Conservation (phyloP, 2,888 invertebrate genomes). For the Alloplasta piceator region DNA sequence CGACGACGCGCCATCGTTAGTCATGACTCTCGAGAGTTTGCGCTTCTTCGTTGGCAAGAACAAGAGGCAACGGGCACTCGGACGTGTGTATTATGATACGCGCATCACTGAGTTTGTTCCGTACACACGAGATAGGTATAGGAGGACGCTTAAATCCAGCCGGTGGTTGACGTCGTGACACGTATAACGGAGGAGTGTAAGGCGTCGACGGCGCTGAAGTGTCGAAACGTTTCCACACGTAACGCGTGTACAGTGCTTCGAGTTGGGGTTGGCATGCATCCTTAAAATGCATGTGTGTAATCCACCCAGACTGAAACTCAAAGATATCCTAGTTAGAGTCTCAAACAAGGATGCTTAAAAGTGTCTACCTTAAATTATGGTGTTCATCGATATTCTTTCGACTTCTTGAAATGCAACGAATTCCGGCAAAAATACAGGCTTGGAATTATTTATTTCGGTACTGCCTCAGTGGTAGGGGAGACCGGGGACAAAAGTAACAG, state of each 20-base stretch:
- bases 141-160: conserved; percentile 73
- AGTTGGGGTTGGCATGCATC: not conserved
- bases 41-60: conserved; percentile 1
- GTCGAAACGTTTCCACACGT: conserved; percentile 39
- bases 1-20: conserved; percentile 36
- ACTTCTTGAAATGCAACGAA: too few species aligned
- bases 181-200: conserved; percentile 30
- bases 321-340: not conserved
- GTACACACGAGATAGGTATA: conserved; percentile 36
- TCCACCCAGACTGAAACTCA: not conserved
- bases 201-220: conserved; percentile 57
- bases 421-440: too few species aligned
- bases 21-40: conserved; percentile 27
- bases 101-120: conserved; percentile 29
- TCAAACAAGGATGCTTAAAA: too few species aligned
- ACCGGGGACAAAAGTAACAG: too few species aligned
- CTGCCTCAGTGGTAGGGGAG: too few species aligned
- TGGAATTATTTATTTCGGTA: too few species aligned
- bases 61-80: conserved; percentile 28
- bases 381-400: too few species aligned
- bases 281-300: not conserved
- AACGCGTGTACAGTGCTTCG: conserved; percentile 10
- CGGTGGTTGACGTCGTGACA: conserved; percentile 60
- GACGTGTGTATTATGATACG: conserved; percentile 20
- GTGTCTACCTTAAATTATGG: too few species aligned